Evolutionary conservation across 2,797 vertebrate genomes (phyloP).

Genomic region (Labeo calbasu): DNA sequence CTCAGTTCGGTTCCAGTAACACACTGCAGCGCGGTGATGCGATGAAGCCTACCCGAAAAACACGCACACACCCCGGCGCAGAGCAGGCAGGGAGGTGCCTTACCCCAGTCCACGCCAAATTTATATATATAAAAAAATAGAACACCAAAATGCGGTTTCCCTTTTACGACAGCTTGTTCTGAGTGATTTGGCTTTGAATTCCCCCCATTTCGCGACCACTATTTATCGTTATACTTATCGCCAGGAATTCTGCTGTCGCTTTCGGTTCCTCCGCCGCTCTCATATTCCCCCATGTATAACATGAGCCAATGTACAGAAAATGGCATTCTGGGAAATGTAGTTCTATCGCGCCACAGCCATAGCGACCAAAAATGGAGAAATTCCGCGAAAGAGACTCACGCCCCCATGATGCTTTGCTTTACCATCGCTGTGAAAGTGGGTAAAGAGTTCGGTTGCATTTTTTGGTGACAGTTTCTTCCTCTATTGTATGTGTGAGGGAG

Average conservation of each 20-base stretch:
- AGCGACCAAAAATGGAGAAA: not conserved
- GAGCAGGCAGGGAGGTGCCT: constrained; percentile 61
- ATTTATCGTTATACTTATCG: constrained; percentile 48
- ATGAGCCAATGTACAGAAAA: constrained; percentile 72
- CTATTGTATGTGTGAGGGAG: constrained; percentile 5
- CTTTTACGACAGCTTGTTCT: constrained; percentile 53
- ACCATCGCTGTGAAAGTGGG: constrained; percentile 46
- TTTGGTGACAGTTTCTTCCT: constrained; percentile 40
- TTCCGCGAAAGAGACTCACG: constrained; percentile 52
- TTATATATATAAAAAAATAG: constrained; percentile 47
- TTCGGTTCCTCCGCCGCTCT: constrained; percentile 69
- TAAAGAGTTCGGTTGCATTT: constrained; percentile 59
- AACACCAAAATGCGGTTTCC: constrained; percentile 47
- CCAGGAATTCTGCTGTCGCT: constrained; percentile 57
- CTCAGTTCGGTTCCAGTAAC: constrained; percentile 53
- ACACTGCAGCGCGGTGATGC: constrained; percentile 65
- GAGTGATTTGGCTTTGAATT: constrained; percentile 26
- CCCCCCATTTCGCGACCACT: not conserved
- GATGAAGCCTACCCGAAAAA: constrained; percentile 60
- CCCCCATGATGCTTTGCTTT: constrained; percentile 65
- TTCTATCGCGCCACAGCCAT: constrained; percentile 14
- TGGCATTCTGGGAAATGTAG: constrained; percentile 68
- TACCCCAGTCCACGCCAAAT: constrained; percentile 65
- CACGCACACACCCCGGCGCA: constrained; percentile 62
- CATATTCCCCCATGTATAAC: constrained; percentile 71